Base-by-base conservation (phyloP, 2,888 invertebrate genomes). In the Proisotoma minuta region DNA sequence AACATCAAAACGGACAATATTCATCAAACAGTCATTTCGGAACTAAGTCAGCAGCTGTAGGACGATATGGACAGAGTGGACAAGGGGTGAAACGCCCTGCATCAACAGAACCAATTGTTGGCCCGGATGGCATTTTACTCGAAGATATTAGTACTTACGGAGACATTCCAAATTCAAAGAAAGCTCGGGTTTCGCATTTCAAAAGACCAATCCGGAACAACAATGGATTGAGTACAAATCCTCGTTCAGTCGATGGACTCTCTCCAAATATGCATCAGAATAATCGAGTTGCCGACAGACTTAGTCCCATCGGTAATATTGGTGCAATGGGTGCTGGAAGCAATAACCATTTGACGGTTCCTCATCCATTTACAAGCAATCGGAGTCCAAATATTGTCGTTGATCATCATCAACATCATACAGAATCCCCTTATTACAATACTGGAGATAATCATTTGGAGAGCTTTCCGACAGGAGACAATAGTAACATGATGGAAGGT, bases 171-270 rank as follows among this genome's bases (percentile, higher is more conserved):
- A 26, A 79, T 39, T 82, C 81, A 63, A 93, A 94, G 81, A 88
- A 88, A 79, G 89, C 85, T 77, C 86, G 94, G 77, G 91, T 94
- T 78, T 91, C 93, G 77, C 88, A 88, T 80, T 89, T 87, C 77
- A 84, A 83, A 73, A 86, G 87, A 75, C 84, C 82, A 24, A 78
- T 82, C 49, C 61, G 60, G 53, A 67, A 62, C 58, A 50, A 65
- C 29, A 57, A 56, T 20, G 63, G 57, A 20, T 60, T 51, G 49
- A 59, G 48, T 58, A 59, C 60, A 12, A 53, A 51, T 50, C 59
- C 65, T 51, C 57, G 54, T 54, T 52, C 51, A 40, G 51, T 51
- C 47, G 49, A 34, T 57, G 49, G 62, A 39, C 3, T 29, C 2
- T 54, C 52, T 54, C 57, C 52, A 52, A 60, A 54, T 47, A 18